Evolutionary conservation across 1,140 invertebrate species (phyloP), one percentile per base, ranked within the genome.

Genomic region (Drosophila insularis): DNA sequence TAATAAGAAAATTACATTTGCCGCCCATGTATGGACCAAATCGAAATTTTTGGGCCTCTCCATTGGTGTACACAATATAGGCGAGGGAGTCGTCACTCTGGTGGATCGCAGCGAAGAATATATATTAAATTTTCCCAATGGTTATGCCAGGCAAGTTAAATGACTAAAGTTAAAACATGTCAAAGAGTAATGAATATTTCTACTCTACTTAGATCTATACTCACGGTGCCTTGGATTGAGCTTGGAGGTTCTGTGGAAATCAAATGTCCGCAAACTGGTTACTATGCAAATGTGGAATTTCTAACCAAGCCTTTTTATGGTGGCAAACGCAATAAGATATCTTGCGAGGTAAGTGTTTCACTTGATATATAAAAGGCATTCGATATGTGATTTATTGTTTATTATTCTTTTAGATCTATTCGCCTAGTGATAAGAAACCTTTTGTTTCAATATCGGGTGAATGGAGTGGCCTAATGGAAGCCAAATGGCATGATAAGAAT

Each of bases 271-370:
- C 96, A 99, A 91, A 98, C 97, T 3, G 97, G 97, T 46, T 98
- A 97, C 90, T 94, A 95, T 84, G 97, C 98, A 19, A 95, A 95
- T 78, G 94, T 99, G 14, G 97, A 98, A 92, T 99, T 99, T 93
- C 93, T 98, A 60, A 99, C 98, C 7, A 99, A 99, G 94, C 98
- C 98, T 11, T 99, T 99, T 93, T 99, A 99, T 92, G 98, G 98
- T 17, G 98, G 98, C 31, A 98, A 98, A 92, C 96, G 98, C 79
- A 97, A 99, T 92, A 94, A 95, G 66, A 95, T 99, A 50, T 95
- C 94, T 4, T 97, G 97, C 62, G 97, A 99, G 89, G 94, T 97
- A 37, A 50, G n/a, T 93, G 58, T 39, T 46, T 11, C 17, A 1
- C 27, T 3, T 6, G 27, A 54, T 0, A 10, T 10, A 13, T 19